Evolutionary conservation across 2,113 vertebrate genomes (phyloP).

Genomic region (Cottus gobio): DNA sequence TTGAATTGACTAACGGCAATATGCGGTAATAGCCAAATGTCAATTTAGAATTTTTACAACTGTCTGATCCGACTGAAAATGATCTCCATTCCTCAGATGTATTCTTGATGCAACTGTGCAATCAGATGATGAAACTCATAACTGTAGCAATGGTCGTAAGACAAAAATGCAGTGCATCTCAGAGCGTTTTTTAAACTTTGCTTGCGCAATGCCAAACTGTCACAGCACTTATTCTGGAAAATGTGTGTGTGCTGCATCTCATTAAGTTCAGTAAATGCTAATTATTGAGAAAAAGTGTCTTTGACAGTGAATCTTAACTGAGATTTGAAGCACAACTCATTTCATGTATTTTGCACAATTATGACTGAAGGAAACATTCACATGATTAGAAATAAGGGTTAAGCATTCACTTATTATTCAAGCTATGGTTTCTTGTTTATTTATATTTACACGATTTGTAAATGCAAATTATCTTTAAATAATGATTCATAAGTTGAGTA

Average conservation of each 20-base stretch:
- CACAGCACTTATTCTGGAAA: slow-evolving; percentile 8
- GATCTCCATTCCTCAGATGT: slow-evolving; percentile 48
- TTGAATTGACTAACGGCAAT: slow-evolving; percentile 23
- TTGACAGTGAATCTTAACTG: slow-evolving; percentile 10
- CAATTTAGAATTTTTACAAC: slow-evolving; percentile 24
- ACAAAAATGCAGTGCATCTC: slow-evolving; percentile 15
- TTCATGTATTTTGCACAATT: slow-evolving; percentile 2
- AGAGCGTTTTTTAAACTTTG: not conserved
- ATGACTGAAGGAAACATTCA: not conserved
- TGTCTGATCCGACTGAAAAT: slow-evolving; percentile 36
- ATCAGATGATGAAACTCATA: slow-evolving; percentile 47
- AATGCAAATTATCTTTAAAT: not conserved
- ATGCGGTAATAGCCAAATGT: slow-evolving; percentile 25
- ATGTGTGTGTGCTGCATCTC: slow-evolving; percentile 7
- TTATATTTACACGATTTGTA: not conserved
- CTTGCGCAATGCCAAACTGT: slow-evolving; percentile 12
- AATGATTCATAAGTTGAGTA: not conserved
- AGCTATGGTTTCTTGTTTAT: slow-evolving; percentile 8
- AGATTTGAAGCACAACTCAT: slow-evolving; percentile 10
- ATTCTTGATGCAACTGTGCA: slow-evolving; percentile 49
- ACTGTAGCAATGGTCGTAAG: slow-evolving; percentile 20
- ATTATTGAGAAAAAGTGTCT: slow-evolving; percentile 23
- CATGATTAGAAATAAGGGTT: not conserved
- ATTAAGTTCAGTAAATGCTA: slow-evolving; percentile 35
- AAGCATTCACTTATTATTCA: slow-evolving; percentile 23